Evolutionary conservation across 2,797 vertebrate species (phyloP).

Genomic region (Chelon auratus): DNA sequence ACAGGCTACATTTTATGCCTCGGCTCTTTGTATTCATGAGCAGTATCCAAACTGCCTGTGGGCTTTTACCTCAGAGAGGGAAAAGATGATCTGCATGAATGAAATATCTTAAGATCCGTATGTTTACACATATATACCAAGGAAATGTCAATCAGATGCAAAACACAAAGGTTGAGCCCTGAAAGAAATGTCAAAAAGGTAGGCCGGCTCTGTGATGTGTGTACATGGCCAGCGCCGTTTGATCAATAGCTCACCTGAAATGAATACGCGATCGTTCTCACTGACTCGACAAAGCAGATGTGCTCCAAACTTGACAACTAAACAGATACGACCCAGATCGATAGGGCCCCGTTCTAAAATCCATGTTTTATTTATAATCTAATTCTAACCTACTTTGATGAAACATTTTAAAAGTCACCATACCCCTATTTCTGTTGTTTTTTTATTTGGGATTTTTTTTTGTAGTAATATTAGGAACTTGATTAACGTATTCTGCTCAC

Average conservation of each 20-base stretch:
- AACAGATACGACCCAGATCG: conserved; percentile 27
- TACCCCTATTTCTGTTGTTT: not conserved
- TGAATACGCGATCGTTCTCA: conserved; percentile 53
- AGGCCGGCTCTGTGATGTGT: conserved; percentile 40
- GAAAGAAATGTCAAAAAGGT: conserved; percentile 76
- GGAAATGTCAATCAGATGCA: conserved; percentile 84
- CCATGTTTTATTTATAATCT: not conserved
- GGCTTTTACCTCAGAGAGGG: conserved; percentile 57
- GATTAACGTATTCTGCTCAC: not conserved
- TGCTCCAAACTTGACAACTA: conserved; percentile 24
- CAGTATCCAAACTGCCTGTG: conserved; percentile 28
- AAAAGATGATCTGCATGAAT: conserved; percentile 67
- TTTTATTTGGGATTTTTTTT: conserved; percentile 11
- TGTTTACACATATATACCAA: conserved; percentile 74
- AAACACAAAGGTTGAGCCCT: conserved; percentile 70
- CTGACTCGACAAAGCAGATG: conserved; percentile 40
- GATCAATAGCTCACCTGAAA: conserved; percentile 76
- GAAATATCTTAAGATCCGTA: conserved; percentile 72
- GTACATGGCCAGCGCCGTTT: conserved; percentile 15
- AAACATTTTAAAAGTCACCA: conserved; percentile 6
- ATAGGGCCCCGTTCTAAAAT: conserved; percentile 28
- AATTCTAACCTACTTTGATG: conserved; percentile 14
- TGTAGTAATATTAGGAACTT: not conserved
- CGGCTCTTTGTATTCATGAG: conserved; percentile 58
- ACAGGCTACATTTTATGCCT: conserved; percentile 31